Evolutionary conservation across 2,113 vertebrate species (phyloP).

Genomic region (Numida meleagris): DNA sequence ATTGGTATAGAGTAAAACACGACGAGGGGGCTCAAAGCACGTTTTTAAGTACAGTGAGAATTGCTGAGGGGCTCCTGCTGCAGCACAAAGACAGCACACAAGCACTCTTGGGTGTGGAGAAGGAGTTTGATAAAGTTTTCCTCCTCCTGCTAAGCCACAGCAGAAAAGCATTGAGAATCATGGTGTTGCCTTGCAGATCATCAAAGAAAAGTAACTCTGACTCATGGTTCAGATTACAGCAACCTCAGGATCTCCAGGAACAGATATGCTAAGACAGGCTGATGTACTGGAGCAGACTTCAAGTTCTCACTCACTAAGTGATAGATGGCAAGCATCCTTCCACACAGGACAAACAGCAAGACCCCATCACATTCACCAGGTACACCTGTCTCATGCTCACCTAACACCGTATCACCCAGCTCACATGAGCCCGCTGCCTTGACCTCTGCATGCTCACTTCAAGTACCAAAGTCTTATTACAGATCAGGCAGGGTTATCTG

Average conservation of each 20-base stretch:
- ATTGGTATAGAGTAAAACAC: neutral
- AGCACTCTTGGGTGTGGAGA: neutral
- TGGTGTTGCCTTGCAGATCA: neutral
- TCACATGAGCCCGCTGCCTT: rapidly evolving
- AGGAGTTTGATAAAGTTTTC: neutral
- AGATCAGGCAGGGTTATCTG: neutral
- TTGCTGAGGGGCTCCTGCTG: neutral
- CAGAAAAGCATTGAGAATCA: neutral
- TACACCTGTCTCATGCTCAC: neutral
- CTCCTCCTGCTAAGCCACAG: neutral
- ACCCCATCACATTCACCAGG: rapidly evolving
- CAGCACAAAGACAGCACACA: neutral
- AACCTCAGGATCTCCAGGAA: neutral
- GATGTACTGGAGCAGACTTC: neutral
- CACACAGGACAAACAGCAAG: neutral
- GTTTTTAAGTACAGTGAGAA: neutral
- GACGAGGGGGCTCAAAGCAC: neutral
- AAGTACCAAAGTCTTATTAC: neutral
- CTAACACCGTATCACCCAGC: rapidly evolving
- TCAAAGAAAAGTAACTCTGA: neutral
- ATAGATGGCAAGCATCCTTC: neutral
- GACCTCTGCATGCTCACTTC: neutral
- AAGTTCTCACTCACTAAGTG: neutral
- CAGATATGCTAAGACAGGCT: neutral
- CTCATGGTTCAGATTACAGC: neutral